Conservation (phyloP, 2,888 invertebrate genomes). For the Polietes domitor region DNA sequence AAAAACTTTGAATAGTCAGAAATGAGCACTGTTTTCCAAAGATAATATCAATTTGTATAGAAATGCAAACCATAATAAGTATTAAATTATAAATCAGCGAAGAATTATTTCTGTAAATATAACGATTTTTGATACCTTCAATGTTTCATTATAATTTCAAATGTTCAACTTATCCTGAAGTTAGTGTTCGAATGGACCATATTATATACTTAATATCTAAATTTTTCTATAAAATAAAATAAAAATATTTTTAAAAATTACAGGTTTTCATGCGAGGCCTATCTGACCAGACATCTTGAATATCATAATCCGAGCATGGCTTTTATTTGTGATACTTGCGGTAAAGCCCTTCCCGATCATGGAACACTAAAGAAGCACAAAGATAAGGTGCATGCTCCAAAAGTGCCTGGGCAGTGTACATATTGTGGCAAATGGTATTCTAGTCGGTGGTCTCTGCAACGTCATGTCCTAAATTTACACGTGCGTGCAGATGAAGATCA, state of each 20-base stretch:
- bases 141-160: too few relatives aligned
- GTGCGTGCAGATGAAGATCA: slow-evolving; percentile 42
- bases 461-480: slow-evolving; percentile 56
- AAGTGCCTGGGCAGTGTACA: slow-evolving; percentile 37
- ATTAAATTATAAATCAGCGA: too few relatives aligned
- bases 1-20: too few relatives aligned
- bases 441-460: slow-evolving; percentile 16
- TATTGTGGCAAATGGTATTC: slow-evolving; percentile 56
- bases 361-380: slow-evolving; percentile 42
- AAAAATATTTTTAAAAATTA: slow-evolving; percentile 11
- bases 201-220: too few relatives aligned
- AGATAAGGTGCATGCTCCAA: slow-evolving; percentile 68
- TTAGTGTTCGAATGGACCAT: too few relatives aligned
- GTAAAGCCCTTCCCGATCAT: slow-evolving; percentile 41
- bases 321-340: slow-evolving; percentile 54
- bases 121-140: too few relatives aligned
- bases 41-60: too few relatives aligned
- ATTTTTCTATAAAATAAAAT: too few relatives aligned
- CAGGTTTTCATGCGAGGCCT: slow-evolving; percentile 39
- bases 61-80: too few relatives aligned
- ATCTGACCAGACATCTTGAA: slow-evolving; percentile 40
- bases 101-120: too few relatives aligned
- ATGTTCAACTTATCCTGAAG: too few relatives aligned
- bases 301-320: slow-evolving; percentile 56
- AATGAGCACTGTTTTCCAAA: too few relatives aligned